Base-by-base conservation (phyloP, 2,888 invertebrate species). In the Timema podura region DNA sequence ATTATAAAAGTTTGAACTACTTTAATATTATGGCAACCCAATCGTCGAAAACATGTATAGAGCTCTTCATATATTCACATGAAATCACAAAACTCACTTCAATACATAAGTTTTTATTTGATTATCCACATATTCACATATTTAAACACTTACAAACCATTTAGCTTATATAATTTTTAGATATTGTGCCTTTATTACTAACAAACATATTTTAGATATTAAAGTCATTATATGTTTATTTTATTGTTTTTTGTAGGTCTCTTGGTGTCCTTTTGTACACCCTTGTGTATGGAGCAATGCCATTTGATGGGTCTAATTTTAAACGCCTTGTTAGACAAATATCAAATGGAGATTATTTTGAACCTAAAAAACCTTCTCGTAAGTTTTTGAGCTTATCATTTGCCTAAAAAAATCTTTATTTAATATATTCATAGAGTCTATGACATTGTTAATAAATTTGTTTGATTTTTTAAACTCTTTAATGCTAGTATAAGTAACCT, bases 211-310 rank as follows among this genome's bases (percentile, higher is more conserved):
- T 30, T 30, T 30, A 30, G 30, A 30, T 30, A 30, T 30, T 30
- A 30, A 30, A 30, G 30, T 30, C 30, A 30, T 30, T 30, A 30
- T 30, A 30, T 30, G 3, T 30, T 30, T 30, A 30, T 30, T 30
- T 30, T 30, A 30, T 30, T 30, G 2, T 30, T 71, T 64, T 67
- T 72, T 84, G 83, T 74, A 88, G 88, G 98, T 98, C 98, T 45
- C 83, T 99, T 73, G 99, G 98, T 69, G 98, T 99, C 66, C 86
- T 99, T 65, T 86, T 99, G 10, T 99, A 99, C 82, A 98, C 98
- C 65, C 86, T 99, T 78, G 98, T 99, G 75, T 99, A 98, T 81
- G 98, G 98, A 76, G 96, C 98, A 75, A 99, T 99, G 99, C 99
- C 94, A 68, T 98, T 98, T 81, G 98, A 98, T 83, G 98, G 98